Evolutionary conservation across 92 coral and sea anemone species (phyloP), one percentile per base, ranked within the genome.

Genomic region (Porites divaricata): DNA sequence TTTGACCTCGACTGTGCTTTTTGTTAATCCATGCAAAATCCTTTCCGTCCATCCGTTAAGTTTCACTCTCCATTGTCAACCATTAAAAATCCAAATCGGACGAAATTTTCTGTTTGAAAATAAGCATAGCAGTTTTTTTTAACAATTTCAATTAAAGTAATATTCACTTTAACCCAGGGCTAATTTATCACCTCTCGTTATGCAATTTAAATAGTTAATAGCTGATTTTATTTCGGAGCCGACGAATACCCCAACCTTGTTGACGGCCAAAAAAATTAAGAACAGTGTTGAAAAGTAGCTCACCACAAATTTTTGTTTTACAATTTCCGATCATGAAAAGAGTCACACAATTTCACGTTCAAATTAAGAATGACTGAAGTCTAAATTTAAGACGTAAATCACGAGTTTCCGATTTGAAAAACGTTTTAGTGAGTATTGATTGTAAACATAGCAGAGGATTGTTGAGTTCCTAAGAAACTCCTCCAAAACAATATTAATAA

Each of bases 201-300:
- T 63, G 67, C 79, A 75, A 78, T 78, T 79, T 23, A 79, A 41
- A 70, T 28, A 14, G 76, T 53, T 54, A 76, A 56, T 80, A 53
- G 45, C 45, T 35, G 45, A 35, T 35, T 35, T 35, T 35, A 35
- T 35, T 35, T 80, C 67, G n/a, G 54, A 68, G 69, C 57, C 69
- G 65, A 67, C 69, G 63, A 57, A 69, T 24, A 63, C 63, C 65
- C 67, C 68, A 80, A 68, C 76, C 54, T 80, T 56, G 56, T 69
- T 26, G 45, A 67, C 63, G 45, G 75, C 61, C 63, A 16, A 51
- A 21, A 66, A 79, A 19, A 24, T 26, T 70, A n/a, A 69, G 76
- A 17, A 26, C 64, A 28, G 76, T 70, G 85, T 28, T 80, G 76
- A 80, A 69, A 80, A 80, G 75, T 12, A 3, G 15, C 25, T 35